A percentile compares a stretch with the other conserved stretches of the same genome.
phyloP scores from a whole-genome alignment of 2,797 vertebrate species.

The Lepilemur ruficaudatus region DNA sequence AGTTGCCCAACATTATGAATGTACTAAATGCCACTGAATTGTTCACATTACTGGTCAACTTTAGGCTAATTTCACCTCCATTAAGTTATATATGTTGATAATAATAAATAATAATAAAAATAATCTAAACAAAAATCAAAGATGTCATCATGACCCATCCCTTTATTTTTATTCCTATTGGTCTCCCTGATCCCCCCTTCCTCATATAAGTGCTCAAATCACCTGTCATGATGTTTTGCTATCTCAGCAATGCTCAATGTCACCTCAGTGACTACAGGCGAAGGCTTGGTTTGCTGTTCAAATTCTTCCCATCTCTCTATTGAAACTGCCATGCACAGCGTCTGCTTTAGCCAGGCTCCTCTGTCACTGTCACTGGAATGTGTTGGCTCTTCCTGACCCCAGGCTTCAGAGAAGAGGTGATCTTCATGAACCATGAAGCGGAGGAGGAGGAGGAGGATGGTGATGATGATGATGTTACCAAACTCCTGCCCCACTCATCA shows the following conservation, averaged over 20 bases:
- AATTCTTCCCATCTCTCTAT: background rate
- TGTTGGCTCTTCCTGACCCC: background rate
- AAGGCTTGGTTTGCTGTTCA: background rate
- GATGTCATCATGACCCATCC: background rate
- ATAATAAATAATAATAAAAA: background rate
- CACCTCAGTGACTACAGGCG: background rate
- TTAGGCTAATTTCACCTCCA: background rate
- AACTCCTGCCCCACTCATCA: background rate
- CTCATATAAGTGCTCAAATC: background rate
- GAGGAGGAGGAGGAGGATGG: background rate
- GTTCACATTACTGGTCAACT: background rate
- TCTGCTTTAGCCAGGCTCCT: background rate
- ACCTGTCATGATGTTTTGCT: background rate
- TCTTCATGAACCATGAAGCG: background rate
- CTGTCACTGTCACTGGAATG: background rate
- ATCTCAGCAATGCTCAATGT: background rate
- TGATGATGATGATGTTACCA: background rate
- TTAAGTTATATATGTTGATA: background rate
- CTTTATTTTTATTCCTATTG: background rate
- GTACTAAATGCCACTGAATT: background rate
- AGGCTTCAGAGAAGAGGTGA: background rate
- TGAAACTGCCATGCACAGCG: background rate
- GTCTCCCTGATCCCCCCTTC: background rate
- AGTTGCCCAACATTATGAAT: background rate
- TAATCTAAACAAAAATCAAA: background rate